Percentiles rank a stretch among this genome's conserved stretches.
Conservation (phyloP, 2,888 invertebrate species). For the Lasioglossum malachurum region DNA sequence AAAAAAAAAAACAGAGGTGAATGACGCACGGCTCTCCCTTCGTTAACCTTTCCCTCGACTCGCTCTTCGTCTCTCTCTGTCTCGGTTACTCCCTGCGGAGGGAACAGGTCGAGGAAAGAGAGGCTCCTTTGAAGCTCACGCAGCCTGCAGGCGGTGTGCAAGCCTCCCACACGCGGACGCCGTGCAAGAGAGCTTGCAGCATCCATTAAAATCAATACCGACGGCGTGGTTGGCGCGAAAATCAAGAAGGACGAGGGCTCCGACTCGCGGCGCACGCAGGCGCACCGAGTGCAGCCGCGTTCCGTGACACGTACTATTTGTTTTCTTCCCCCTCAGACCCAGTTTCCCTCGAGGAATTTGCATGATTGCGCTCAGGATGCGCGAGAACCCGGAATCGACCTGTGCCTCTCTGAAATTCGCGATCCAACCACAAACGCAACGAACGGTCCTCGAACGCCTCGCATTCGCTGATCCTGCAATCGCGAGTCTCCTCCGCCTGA, state of each 20-base stretch:
- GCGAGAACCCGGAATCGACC: background rate
- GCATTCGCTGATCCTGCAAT: too few species aligned
- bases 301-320: constrained; percentile 15
- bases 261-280: constrained; percentile 46
- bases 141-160: constrained; percentile 52
- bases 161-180: constrained; percentile 52
- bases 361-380: background rate
- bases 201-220: constrained; percentile 79
- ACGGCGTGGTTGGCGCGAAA: constrained; percentile 72
- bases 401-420: background rate
- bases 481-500: too few species aligned
- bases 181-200: constrained; percentile 64
- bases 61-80: background rate
- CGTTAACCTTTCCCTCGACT: constrained; percentile 22
- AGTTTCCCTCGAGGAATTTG: background rate
- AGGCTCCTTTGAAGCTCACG: constrained; percentile 44
- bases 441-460: background rate
- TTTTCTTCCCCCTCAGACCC: constrained; percentile 5
- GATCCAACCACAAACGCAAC: background rate
- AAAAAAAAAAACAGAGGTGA: constrained; percentile 28
- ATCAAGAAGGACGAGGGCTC: constrained; percentile 64
- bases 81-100: background rate
- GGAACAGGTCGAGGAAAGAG: background rate
- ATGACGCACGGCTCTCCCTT: constrained; percentile 39
- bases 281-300: constrained; percentile 27